Evolutionary conservation across 2,888 invertebrate species (phyloP), one percentile per base, ranked within the genome.

Genomic region (Ceraclea dissimilis): DNA sequence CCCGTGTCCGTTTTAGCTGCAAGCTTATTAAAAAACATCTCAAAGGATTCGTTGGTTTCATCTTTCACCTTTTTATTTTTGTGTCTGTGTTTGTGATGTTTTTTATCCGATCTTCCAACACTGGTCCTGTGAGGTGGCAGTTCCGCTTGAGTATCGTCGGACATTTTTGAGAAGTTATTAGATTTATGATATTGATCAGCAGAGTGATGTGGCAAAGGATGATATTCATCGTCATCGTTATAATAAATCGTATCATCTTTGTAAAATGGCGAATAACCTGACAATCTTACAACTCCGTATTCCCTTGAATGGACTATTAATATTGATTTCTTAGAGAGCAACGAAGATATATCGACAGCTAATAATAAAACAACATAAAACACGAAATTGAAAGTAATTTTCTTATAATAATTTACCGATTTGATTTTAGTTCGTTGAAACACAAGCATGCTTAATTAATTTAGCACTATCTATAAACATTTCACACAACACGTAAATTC

Each of bases 31-130:
- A 61, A 61, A 47, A 59, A 59, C 20, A 55, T 61, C 51, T 59
- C 57, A 26, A 61, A 59, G 11, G 61, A 59, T 20, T 52, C 57
- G 44, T 47, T 59, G 20, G 57, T 21, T 18, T 52, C 46, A 19
- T 57, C 39, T 13, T 52, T 52, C 34, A 44, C 31, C 44, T 59
- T 59, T 49, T 55, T 57, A n/a, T 55, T 58, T 57, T 57, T 61
- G 39, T 61, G 61, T 47, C 61, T 57, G 39, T 61, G 59, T 43
- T 52, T 61, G 53, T 61, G 61, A 51, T 59, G 61, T 34, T 59
- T 61, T 19, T 26, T 51, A 6, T 52, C 57, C 13, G 58, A 56
- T 59, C 52, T 61, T 31, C 53, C 52, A 19, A n/a, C 5, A 4
- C 39, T 13, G 13, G 26, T 26, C 10, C 10, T 26, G 4, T 4